phyloP scores from a whole-genome alignment of 2,113 vertebrate species.

The Xyrauchen texanus region DNA sequence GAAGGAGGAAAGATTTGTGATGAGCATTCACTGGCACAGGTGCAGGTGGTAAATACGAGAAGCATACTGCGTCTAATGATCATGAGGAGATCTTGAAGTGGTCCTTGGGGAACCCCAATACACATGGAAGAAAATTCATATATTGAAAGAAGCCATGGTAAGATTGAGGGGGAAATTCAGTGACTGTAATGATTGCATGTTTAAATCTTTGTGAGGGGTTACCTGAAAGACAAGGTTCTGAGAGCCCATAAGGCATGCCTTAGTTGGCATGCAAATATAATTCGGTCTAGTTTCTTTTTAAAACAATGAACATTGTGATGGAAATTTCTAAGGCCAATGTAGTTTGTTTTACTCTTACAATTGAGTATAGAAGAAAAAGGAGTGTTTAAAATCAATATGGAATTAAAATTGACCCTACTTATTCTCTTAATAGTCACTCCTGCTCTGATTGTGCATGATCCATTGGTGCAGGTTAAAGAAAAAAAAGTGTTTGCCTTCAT shows the following conservation, averaged over 20 bases:
- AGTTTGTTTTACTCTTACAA: too few species aligned
- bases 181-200: slow-evolving; percentile 10
- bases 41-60: slow-evolving; percentile 61
- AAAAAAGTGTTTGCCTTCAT: too few species aligned
- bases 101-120: slow-evolving; percentile 57
- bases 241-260: neutral
- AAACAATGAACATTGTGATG: too few species aligned
- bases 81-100: slow-evolving; percentile 66
- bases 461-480: too few species aligned
- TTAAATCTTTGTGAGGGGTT: slow-evolving; percentile 25
- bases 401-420: too few species aligned
- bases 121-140: slow-evolving; percentile 53
- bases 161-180: slow-evolving; percentile 38
- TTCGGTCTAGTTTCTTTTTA: neutral
- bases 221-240: slow-evolving; percentile 5
- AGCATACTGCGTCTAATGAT: slow-evolving; percentile 58
- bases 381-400: too few species aligned
- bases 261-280: slow-evolving; percentile 15
- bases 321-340: too few species aligned
- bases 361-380: too few species aligned
- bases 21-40: slow-evolving; percentile 59
- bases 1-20: slow-evolving; percentile 52
- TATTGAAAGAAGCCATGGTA: slow-evolving; percentile 50
- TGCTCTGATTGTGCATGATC: too few species aligned
- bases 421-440: too few species aligned